Base-by-base conservation (phyloP, 1,140 invertebrate genomes). In the Palaemon carinicauda region DNA sequence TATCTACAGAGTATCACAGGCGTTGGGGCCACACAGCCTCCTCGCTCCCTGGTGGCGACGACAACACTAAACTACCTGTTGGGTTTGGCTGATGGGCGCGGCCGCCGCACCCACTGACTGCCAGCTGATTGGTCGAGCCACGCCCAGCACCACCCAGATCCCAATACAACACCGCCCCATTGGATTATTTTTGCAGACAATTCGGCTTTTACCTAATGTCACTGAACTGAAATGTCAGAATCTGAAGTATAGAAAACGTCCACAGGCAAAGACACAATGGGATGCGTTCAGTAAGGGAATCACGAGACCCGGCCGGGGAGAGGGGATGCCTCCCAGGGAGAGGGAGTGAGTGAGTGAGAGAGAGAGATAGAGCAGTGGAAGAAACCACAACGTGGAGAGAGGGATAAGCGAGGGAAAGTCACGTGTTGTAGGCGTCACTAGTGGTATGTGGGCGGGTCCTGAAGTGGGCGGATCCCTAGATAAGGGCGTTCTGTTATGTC, bases 1-100 rank as follows among this genome's bases (percentile, higher is more conserved):
- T 83, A 83, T 83, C 81, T 83, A 83, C 81, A 83, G 73, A 77
- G 71, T 83, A 83, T 83, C 81, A 83, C 81, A 83, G 81, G 53
- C 81, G 73, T 75, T 41, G 41, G 81, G 73, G 73, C 71, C 71
- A 83, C 81, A 83, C 81, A 83, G 73, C 73, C 73, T 41, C 41
- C 41, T 83, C 81, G 31, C 81, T 83, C 81, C 73, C 73, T 83
- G 71, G 73, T 51, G 73, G 73, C 81, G 71, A 77, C 71, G 71
- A 83, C 51, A 56, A 83, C 81, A 83, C 81, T 83, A 83, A 83
- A 83, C 81, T 83, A 83, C 81, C 81, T 83, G 81, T 83, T 83
- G 81, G 81, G 81, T 53, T 75, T 83, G 81, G 81, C 69, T 41
- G 81, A 54, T 82, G 81, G 81, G 81, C 81, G 81, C 60, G 73